Conservation (phyloP, 2,797 vertebrate genomes). For the Hydrocynus forskahlii region DNA sequence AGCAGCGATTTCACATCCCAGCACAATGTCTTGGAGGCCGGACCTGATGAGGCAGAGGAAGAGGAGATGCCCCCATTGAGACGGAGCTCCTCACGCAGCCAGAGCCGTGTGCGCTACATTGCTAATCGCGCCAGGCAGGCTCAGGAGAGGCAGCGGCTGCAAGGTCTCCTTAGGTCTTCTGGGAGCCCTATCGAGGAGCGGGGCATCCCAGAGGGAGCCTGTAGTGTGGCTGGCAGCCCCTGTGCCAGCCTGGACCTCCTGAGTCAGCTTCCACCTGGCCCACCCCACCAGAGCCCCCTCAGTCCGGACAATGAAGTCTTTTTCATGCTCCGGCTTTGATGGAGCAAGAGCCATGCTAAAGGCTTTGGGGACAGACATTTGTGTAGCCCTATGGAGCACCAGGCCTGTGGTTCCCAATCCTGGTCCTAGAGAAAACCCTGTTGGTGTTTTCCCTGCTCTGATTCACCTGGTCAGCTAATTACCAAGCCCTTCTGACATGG, state of each 20-base stretch:
- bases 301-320: conserved; percentile 77
- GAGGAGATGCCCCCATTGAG: conserved; percentile 76
- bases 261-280: conserved; percentile 64
- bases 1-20: conserved; percentile 68
- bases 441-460: background rate
- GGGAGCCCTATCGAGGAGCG: conserved; percentile 86
- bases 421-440: background rate
- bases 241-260: conserved; percentile 76
- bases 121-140: conserved; percentile 91
- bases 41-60: conserved; percentile 49
- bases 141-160: conserved; percentile 87
- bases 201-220: conserved; percentile 91
- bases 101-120: conserved; percentile 92
- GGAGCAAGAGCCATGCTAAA: background rate
- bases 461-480: background rate
- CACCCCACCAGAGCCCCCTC: conserved; percentile 60
- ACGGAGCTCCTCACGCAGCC: conserved; percentile 89
- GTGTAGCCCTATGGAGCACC: background rate
- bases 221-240: conserved; percentile 79
- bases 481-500: background rate
- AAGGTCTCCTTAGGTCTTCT: conserved; percentile 65
- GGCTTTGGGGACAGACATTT: background rate
- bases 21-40: background rate
- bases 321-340: conserved; percentile 83
- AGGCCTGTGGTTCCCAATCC: background rate